A percentile compares a stretch with the other conserved stretches of the same genome.
These are phyloP conservation scores for Arion vulgaris DNA, from an alignment of 1,140 invertebrate species.

Conservation along the genomic window DNA sequence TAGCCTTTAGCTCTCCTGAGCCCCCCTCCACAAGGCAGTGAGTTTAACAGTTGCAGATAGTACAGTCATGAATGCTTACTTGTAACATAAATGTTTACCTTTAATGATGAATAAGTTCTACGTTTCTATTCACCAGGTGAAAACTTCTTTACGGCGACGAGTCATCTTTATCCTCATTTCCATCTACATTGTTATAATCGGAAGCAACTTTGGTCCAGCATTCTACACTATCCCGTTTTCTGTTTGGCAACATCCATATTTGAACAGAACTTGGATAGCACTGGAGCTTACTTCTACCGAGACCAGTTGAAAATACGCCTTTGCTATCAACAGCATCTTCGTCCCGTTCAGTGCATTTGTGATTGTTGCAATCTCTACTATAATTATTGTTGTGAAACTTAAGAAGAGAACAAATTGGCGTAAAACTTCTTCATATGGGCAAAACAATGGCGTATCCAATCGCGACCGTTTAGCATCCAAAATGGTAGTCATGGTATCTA, in stretches of 20 bases:
- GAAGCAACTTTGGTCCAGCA: not conserved
- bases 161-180: not conserved
- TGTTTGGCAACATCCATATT: not conserved
- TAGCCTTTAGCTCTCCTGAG: too few species aligned
- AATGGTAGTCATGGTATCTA: constrained; percentile 18
- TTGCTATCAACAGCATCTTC: constrained; percentile 6
- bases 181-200: not conserved
- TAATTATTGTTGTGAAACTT: constrained; percentile 2
- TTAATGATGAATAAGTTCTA: too few species aligned
- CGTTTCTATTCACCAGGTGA: not conserved
- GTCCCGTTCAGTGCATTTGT: not conserved
- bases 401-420: not conserved
- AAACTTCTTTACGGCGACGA: not conserved
- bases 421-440: not conserved
- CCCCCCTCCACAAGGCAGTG: too few species aligned
- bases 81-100: too few species aligned
- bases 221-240: not conserved
- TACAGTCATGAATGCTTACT: too few species aligned
- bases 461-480: not conserved
- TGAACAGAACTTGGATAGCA: constrained; percentile 16
- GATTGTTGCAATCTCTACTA: not conserved
- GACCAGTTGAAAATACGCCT: not conserved
- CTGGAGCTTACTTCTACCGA: not conserved
- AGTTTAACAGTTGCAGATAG: too few species aligned
- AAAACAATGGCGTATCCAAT: not conserved